Conservation (phyloP, 1,140 invertebrate genomes). For the Ceratosolen fusciceps region DNA sequence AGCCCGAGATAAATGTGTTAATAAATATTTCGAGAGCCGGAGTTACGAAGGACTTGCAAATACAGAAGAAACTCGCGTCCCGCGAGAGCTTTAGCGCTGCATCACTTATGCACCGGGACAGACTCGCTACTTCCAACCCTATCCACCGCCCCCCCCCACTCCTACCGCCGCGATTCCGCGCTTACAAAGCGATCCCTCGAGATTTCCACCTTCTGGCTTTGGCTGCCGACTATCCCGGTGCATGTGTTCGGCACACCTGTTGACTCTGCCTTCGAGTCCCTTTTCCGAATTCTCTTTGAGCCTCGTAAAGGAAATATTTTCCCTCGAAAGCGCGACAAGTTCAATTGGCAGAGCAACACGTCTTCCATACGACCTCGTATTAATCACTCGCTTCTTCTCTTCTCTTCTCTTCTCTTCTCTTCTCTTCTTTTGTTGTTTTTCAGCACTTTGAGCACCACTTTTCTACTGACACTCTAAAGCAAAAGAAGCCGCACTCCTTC, state of each 20-base stretch:
- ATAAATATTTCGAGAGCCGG: slow-evolving; percentile 2
- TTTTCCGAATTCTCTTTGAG: slow-evolving; percentile 19
- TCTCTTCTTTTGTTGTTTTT: no score
- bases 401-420: no score
- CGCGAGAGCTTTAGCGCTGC: slow-evolving; percentile 63
- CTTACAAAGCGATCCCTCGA: slow-evolving; percentile 69
- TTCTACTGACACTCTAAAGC: no score
- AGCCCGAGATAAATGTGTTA: slow-evolving; percentile 7
- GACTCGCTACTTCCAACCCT: no score
- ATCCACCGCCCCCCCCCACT: no score
- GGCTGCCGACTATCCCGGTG: slow-evolving; percentile 23
- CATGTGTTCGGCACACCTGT: slow-evolving; percentile 61
- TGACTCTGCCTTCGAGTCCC: slow-evolving; percentile 49
- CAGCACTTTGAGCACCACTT: no score
- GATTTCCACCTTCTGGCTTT: slow-evolving; percentile 54
- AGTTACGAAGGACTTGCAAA: slow-evolving; percentile 4
- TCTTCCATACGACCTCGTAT: neutral
- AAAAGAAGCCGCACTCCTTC: no score
- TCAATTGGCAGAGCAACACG: neutral
- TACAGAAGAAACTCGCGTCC: slow-evolving; percentile 44
- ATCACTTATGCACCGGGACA: slow-evolving; percentile 68
- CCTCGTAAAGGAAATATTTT: slow-evolving; percentile 35
- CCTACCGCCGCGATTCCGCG: slow-evolving; percentile 50
- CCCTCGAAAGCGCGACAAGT: slow-evolving; percentile 3
- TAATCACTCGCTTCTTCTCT: neutral